A percentile compares a stretch with the other conserved stretches of the same genome.
Conservation (phyloP, 2,113 vertebrate genomes). For the Monarcha castaneiventris region DNA sequence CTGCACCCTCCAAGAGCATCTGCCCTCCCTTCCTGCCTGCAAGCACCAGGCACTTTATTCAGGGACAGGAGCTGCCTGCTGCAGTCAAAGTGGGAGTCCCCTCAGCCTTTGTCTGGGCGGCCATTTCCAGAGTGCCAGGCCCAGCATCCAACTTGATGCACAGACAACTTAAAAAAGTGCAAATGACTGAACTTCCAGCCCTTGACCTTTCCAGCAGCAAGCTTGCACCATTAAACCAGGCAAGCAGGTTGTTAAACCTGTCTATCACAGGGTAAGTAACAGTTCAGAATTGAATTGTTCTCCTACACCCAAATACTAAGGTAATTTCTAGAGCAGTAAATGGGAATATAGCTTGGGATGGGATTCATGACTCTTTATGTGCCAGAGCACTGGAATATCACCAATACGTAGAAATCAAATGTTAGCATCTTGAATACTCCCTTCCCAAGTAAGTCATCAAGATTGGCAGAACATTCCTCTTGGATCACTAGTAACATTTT, state of each 20-base stretch:
- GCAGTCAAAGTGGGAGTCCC: background rate
- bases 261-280: background rate
- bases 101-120: background rate
- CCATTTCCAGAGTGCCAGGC: background rate
- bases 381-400: background rate
- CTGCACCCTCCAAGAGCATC: background rate
- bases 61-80: background rate
- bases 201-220: background rate
- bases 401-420: background rate
- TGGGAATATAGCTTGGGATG: background rate
- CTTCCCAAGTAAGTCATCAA: background rate
- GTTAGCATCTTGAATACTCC: background rate
- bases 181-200: background rate
- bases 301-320: background rate
- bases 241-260: constrained; percentile 18
- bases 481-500: background rate
- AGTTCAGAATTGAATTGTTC: background rate
- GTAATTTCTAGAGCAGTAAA: constrained; percentile 5
- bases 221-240: background rate
- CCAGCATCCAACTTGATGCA: background rate
- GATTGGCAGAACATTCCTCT: background rate
- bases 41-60: background rate
- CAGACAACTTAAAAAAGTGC: background rate
- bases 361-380: background rate
- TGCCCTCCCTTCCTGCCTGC: background rate